phyloP scores from a whole-genome alignment of 2,888 invertebrate species.

The Acleris sparsana region DNA sequence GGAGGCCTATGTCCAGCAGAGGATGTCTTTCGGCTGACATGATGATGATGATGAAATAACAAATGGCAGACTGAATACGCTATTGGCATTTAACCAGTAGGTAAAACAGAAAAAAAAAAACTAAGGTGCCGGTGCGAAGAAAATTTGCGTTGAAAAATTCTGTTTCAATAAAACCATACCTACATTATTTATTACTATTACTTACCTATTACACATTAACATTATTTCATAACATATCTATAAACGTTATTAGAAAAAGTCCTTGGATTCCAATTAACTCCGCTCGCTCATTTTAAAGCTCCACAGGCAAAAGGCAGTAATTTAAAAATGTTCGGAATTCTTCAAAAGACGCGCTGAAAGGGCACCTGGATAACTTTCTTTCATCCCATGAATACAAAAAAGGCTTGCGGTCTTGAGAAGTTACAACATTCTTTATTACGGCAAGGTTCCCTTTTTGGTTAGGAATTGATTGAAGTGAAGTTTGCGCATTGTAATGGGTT shows the following conservation, averaged over 20 bases:
- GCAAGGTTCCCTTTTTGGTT: constrained; percentile 23
- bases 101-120: too few relatives aligned
- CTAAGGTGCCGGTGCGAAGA: too few relatives aligned
- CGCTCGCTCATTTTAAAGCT: constrained; percentile 48
- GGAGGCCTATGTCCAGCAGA: too few relatives aligned
- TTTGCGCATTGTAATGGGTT: not conserved
- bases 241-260: not conserved
- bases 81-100: too few relatives aligned
- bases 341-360: constrained; percentile 51
- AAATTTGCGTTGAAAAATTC: too few relatives aligned
- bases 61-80: too few relatives aligned
- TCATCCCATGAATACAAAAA: constrained; percentile 73
- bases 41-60: too few relatives aligned
- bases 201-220: too few relatives aligned
- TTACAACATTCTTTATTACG: constrained; percentile 42
- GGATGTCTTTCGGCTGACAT: too few relatives aligned
- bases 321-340: constrained; percentile 70
- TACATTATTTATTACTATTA: too few relatives aligned
- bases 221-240: too few relatives aligned
- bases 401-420: constrained; percentile 48
- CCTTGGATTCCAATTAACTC: constrained; percentile 6
- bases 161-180: too few relatives aligned
- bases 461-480: constrained; percentile 22
- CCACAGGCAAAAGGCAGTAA: constrained; percentile 54
- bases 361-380: constrained; percentile 70